A percentile compares a stretch with the other conserved stretches of the same genome.
Conservation (phyloP, 2,797 vertebrate genomes). For the Orientallactaga sibirica region DNA sequence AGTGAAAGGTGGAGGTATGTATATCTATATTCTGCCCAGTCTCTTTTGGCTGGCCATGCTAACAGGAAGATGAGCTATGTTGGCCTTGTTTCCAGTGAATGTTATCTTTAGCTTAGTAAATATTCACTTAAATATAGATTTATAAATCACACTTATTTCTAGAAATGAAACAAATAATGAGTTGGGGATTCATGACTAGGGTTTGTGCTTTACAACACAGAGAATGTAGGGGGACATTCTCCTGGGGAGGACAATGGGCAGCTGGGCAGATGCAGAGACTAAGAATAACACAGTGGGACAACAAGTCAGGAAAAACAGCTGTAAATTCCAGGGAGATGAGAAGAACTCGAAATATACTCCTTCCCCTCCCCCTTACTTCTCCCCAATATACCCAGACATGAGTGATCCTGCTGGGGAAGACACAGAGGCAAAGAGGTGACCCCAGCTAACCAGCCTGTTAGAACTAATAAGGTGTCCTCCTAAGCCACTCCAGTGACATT, state of each 20-base stretch:
- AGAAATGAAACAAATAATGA: slow-evolving; percentile 71
- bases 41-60: not conserved
- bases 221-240: slow-evolving; percentile 18
- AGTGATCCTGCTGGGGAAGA: slow-evolving; percentile 87
- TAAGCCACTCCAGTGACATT: slow-evolving; percentile 89
- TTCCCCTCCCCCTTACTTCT: slow-evolving; percentile 85
- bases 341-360: slow-evolving; percentile 75
- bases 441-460: slow-evolving; percentile 92
- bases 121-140: slow-evolving; percentile 56
- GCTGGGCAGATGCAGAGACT: not conserved
- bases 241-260: not conserved
- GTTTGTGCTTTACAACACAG: slow-evolving; percentile 51
- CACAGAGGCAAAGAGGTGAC: slow-evolving; percentile 89
- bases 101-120: slow-evolving; percentile 30
- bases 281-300: slow-evolving; percentile 38
- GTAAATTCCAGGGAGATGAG: slow-evolving; percentile 77
- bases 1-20: not conserved
- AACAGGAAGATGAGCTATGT: slow-evolving; percentile 65
- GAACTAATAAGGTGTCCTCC: slow-evolving; percentile 91
- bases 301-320: slow-evolving; percentile 81
- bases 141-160: slow-evolving; percentile 73
- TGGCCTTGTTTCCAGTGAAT: slow-evolving; percentile 36
- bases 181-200: not conserved
- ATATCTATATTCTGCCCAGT: not conserved
- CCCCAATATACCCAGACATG: slow-evolving; percentile 87